Evolutionary conservation across 2,797 vertebrate species (phyloP).

Genomic region (Parotocinclus haroldoi): DNA sequence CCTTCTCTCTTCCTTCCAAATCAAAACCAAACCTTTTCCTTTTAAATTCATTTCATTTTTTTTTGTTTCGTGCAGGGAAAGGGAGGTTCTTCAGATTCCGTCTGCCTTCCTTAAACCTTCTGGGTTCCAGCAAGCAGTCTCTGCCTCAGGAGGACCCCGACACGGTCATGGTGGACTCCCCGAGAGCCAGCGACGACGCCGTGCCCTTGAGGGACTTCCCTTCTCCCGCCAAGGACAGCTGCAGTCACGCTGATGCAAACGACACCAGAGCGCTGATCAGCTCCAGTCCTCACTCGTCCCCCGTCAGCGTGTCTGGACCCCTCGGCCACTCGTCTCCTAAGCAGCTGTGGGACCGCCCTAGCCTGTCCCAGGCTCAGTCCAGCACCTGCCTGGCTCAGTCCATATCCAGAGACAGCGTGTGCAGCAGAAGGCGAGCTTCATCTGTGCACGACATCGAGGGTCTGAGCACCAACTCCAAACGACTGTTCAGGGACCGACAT

Average conservation of each 20-base stretch:
- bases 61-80: conserved; percentile 56
- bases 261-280: conserved; percentile 91
- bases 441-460: conserved; percentile 96
- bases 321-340: conserved; percentile 92
- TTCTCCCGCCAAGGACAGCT: conserved; percentile 88
- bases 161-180: conserved; percentile 86
- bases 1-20: too few species aligned
- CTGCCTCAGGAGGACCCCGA: conserved; percentile 96
- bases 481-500: conserved; percentile 85
- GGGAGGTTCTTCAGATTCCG: conserved; percentile 91
- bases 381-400: conserved; percentile 83
- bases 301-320: conserved; percentile 82
- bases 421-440: conserved; percentile 90
- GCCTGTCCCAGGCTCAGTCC: conserved; percentile 81
- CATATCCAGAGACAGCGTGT: conserved; percentile 86
- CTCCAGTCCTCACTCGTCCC: conserved; percentile 83
- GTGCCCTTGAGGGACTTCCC: conserved; percentile 89
- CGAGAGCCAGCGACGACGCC: conserved; percentile 84
- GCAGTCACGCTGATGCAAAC: conserved; percentile 87
- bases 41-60: too few species aligned
- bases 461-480: conserved; percentile 83
- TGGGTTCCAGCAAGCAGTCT: conserved; percentile 91
- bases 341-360: conserved; percentile 84
- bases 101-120: conserved; percentile 84
- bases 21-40: too few species aligned